Conservation (phyloP, 2,888 invertebrate genomes). For the Chrysolina oricalcia region DNA sequence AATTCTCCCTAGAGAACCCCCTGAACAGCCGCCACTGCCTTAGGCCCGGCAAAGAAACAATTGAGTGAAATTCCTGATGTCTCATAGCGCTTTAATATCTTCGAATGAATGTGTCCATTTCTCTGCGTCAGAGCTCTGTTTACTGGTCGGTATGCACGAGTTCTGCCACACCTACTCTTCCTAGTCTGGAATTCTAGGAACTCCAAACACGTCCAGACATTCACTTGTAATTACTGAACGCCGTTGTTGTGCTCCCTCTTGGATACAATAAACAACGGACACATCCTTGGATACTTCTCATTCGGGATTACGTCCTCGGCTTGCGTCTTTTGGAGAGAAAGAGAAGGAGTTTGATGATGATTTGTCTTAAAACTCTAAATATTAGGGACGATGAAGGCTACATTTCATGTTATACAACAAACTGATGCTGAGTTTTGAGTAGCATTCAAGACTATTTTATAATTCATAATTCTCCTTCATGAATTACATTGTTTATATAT, state of each 20-base stretch:
- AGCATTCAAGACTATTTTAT: too few species aligned
- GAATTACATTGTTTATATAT: too few species aligned
- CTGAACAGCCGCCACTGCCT: conserved; percentile 24
- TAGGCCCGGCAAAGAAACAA: conserved; percentile 61
- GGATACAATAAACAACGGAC: conserved; percentile 65
- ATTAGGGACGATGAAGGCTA: too few species aligned
- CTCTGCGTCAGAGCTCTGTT: conserved; percentile 64
- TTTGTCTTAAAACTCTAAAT: too few species aligned
- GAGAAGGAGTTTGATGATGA: background rate
- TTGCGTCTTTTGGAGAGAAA: background rate
- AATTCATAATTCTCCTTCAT: too few species aligned
- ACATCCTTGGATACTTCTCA: conserved; percentile 41
- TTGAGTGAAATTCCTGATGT: conserved; percentile 65
- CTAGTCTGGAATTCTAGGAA: conserved; percentile 66
- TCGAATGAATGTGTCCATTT: conserved; percentile 68
- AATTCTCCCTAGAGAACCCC: background rate
- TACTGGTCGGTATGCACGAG: conserved; percentile 63
- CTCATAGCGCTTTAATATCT: conserved; percentile 67
- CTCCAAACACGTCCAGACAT: conserved; percentile 70
- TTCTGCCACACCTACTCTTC: conserved; percentile 63
- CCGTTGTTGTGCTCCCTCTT: conserved; percentile 65
- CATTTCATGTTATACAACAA: too few species aligned
- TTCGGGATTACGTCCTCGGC: conserved; percentile 33
- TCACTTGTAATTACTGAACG: conserved; percentile 67
- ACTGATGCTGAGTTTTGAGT: too few species aligned